A percentile compares a stretch with the other conserved stretches of the same genome.
phyloP scores from a whole-genome alignment of 2,888 invertebrate genomes.

The Omphaloscelis lunosa region DNA sequence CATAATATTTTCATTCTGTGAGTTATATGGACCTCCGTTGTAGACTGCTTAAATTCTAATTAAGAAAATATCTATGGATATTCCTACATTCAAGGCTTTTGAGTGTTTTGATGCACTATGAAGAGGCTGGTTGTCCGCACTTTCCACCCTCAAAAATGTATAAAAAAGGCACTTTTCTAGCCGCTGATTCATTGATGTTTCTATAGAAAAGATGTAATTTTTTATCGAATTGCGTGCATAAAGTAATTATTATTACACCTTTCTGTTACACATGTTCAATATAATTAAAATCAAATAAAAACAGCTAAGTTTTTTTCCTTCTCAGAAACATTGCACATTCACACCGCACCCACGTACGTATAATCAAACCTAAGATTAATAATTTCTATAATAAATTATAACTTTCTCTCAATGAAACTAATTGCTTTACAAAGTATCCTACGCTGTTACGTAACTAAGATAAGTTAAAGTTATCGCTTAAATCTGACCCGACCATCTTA shows the following conservation, averaged over 20 bases:
- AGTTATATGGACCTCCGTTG: not conserved
- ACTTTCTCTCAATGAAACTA: constrained; percentile 63
- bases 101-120: not conserved
- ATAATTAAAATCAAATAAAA: not conserved
- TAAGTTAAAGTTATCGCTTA: constrained; percentile 52
- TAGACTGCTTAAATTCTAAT: not conserved
- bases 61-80: not conserved
- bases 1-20: not conserved
- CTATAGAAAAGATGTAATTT: no score
- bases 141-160: not conserved
- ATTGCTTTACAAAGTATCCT: constrained; percentile 57
- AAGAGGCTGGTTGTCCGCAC: not conserved
- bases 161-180: not conserved
- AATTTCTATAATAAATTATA: constrained; percentile 64
- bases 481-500: constrained; percentile 38
- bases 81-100: not conserved
- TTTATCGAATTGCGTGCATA: no score
- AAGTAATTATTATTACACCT: not conserved
- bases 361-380: constrained; percentile 45
- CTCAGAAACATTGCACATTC: constrained; percentile 18
- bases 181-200: not conserved
- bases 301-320: not conserved
- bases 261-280: not conserved
- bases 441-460: constrained; percentile 53
- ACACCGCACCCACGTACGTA: constrained; percentile 40